Evolutionary conservation across 2,888 invertebrate species (phyloP).

Genomic region (Ceratothoa steindachneri): DNA sequence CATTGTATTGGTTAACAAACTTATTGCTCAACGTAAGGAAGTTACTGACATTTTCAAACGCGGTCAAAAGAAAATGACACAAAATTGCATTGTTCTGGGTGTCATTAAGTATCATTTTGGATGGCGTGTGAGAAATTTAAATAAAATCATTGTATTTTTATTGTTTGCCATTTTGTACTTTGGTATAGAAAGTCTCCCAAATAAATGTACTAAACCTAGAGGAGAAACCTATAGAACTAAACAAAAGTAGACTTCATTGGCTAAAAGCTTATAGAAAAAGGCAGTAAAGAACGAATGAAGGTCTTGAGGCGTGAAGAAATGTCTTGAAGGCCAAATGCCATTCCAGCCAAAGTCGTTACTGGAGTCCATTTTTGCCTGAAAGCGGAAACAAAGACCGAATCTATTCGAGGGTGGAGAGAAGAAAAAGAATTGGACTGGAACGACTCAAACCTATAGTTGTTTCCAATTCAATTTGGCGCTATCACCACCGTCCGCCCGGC

Average conservation of each 20-base stretch:
- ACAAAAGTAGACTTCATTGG: neutral
- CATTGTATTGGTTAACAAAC: too few species aligned
- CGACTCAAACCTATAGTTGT: neutral
- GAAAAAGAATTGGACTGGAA: neutral
- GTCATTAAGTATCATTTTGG: too few species aligned
- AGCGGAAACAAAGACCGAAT: neutral
- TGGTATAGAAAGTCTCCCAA: too few species aligned
- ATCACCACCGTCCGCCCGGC: conserved; percentile 7
- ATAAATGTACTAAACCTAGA: neutral
- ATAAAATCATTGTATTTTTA: too few species aligned
- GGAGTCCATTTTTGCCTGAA: neutral
- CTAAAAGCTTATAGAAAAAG: neutral
- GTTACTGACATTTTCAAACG: too few species aligned
- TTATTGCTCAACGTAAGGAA: too few species aligned
- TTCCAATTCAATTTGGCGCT: conserved; percentile 15
- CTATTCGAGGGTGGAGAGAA: neutral
- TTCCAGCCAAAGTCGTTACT: neutral
- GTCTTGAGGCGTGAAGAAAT: neutral
- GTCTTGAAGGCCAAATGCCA: neutral
- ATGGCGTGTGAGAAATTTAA: too few species aligned
- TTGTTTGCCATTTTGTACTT: too few species aligned
- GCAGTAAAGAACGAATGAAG: neutral
- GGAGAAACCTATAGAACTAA: neutral
- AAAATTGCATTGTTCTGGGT: too few species aligned
- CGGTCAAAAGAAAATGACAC: too few species aligned